These are phyloP conservation scores for Morus bassanus DNA, from an alignment of 2,797 vertebrate species.

Conservation along the genomic window DNA sequence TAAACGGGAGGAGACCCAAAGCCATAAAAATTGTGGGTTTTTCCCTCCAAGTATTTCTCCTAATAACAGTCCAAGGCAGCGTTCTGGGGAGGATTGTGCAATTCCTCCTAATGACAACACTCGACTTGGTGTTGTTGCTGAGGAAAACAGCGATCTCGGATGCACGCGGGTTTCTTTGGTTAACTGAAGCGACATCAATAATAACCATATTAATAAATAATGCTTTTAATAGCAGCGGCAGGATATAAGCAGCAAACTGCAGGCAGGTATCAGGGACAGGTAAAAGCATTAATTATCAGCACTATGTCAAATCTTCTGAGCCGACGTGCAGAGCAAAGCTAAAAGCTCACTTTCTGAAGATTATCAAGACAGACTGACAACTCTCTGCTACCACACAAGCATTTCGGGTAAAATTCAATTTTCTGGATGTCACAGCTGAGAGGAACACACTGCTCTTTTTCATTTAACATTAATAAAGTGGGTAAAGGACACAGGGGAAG, in stretches of 20 bases:
- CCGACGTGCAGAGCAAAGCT: not conserved
- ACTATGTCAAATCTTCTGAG: not conserved
- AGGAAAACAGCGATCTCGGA: not conserved
- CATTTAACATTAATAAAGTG: not conserved
- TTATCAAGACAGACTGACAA: not conserved
- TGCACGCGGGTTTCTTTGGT: not conserved
- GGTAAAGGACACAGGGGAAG: not conserved
- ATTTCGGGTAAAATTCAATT: constrained; percentile 25
- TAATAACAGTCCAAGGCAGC: not conserved
- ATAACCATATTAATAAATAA: constrained; percentile 54
- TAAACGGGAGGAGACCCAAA: not conserved
- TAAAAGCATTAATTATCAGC: not conserved
- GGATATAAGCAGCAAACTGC: not conserved
- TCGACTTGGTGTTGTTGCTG: not conserved
- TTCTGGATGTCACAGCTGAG: not conserved
- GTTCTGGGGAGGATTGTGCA: not conserved
- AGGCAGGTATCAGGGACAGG: not conserved
- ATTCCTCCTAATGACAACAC: not conserved
- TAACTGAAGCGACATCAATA: constrained; percentile 50
- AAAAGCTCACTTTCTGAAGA: constrained; percentile 29
- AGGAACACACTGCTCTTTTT: not conserved
- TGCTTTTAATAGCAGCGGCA: not conserved
- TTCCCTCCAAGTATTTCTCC: not conserved
- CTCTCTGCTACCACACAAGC: not conserved
- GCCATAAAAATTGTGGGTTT: not conserved